Base-by-base conservation (phyloP, 1,140 invertebrate genomes). In the Orchestia grillus region DNA sequence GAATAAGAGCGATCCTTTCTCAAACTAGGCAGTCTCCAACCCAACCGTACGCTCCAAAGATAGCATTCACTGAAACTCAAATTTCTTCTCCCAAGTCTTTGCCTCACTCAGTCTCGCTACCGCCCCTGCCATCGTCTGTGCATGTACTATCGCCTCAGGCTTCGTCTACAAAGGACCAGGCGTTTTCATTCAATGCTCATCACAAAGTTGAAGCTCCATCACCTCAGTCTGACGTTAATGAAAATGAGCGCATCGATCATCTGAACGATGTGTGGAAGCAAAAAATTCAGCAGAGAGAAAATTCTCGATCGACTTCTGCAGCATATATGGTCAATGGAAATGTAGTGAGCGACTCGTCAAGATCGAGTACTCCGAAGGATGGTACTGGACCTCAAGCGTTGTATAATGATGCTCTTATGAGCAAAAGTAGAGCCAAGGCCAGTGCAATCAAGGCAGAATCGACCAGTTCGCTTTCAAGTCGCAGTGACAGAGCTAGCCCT, bases 11-110 rank as follows among this genome's bases (percentile, higher is more conserved):
- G 62, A 95, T 96, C 40, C 96, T 96, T 15, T 96, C 96, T 45
- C 96, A 96, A 42, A 96, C 96, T 15, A 96, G 96, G 44, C 96
- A 96, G 87, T 96, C 77, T 96, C 96, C 95, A 95, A 95, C 28
- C 96, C 96, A 95, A 96, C 96, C 53, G 96, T 96, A 36, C 96
- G 96, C 96, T 96, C 96, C 57, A 95, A 96, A 88, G 95, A 91
- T 19, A 96, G 95, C 87, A 92, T 96, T 16, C 94, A 96, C 41
- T 96, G 96, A 47, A 96, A 96, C 42, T 95, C 97, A 92, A 95
- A 96, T 77, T 96, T 96, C 95, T 88, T 97, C 92, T 44, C 92
- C 43, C 4, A 91, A 43, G 44, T 91, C 88, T 91, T 91, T 41
- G 11, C 19, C 44, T 47, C 92, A 94, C 47, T 94, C 92, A n/a